Conservation (phyloP, 2,888 invertebrate genomes). For the Barypeithes pellucidus region DNA sequence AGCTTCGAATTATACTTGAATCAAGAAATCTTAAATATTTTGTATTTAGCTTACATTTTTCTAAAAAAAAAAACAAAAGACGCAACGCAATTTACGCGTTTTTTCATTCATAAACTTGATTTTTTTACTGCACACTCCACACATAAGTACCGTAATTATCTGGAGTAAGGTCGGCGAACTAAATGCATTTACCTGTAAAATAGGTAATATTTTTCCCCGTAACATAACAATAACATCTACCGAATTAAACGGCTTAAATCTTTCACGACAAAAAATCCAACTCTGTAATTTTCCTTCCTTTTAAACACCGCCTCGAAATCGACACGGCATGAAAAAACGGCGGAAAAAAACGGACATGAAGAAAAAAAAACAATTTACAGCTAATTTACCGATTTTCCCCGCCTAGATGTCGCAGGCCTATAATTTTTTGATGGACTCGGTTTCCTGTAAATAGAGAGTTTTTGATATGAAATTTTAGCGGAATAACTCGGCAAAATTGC, state of each 20-base stretch:
- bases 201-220: neutral
- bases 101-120: too few relatives aligned
- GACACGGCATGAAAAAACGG: conserved; percentile 26
- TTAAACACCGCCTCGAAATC: conserved; percentile 34
- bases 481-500: too few relatives aligned
- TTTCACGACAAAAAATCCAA: conserved; percentile 26
- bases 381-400: conserved; percentile 63
- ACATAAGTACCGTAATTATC: too few relatives aligned
- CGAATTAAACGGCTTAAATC: conserved; percentile 27
- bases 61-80: too few relatives aligned
- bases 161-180: too few relatives aligned
- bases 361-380: conserved; percentile 58
- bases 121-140: too few relatives aligned
- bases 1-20: too few relatives aligned
- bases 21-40: too few relatives aligned
- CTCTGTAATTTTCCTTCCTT: conserved; percentile 30
- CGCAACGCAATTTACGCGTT: too few relatives aligned
- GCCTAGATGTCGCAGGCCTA: conserved; percentile 42
- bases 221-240: neutral
- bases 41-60: too few relatives aligned
- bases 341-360: conserved; percentile 32
- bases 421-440: conserved; percentile 51
- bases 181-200: too few relatives aligned
- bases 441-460: conserved; percentile 48
- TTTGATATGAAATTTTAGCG: conserved; percentile 11